Base-by-base conservation (phyloP, 2,888 invertebrate genomes). In the Platycheirus rosarum region DNA sequence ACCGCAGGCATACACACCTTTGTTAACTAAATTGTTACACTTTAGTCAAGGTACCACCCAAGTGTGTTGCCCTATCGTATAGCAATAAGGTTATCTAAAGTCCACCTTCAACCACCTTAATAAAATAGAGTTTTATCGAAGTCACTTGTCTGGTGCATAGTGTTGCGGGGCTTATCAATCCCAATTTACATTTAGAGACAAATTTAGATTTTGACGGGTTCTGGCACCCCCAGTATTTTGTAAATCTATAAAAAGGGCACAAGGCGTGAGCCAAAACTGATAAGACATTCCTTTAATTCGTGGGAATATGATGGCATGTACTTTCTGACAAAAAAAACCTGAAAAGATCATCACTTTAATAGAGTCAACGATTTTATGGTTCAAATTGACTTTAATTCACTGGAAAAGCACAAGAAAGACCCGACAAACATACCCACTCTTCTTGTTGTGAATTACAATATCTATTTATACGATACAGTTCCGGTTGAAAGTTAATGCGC, bases 121-220 rank as follows among this genome's bases (percentile, higher is more conserved):
- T 69, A 79, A 79, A 74, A 49, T 57, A 42, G 29, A 65, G 37
- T 74, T 74, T 74, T 69, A 74, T 79, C 65, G 74, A 79, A 74
- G 69, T 69, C 49, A 63, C 57, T 69, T 48, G 42, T 55, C 42
- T 68, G 60, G 40, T 23, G 32, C 32, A 14, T 16, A 62, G 13
- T 62, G 35, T 26, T 35, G 37, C 40, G 7, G 26, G 35, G 69
- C 4, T 74, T 79, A 74, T 79, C 79, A 79, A 44, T 74, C 49
- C 35, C 74, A 74, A 18, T 63, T 40, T 32, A 55, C 79, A 79
- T 79, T 73, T 63, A 74, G 57, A 74, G 57, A 48, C 49, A 79
- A 79, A 77, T 65, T 63, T 65, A 20, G 55, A 74, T 55, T 63
- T 69, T 65, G 14, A 70, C 57, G 16, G 53, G 23, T 46, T 53